Conservation (phyloP, 2,888 invertebrate species). For the Palloptera scutellata region DNA sequence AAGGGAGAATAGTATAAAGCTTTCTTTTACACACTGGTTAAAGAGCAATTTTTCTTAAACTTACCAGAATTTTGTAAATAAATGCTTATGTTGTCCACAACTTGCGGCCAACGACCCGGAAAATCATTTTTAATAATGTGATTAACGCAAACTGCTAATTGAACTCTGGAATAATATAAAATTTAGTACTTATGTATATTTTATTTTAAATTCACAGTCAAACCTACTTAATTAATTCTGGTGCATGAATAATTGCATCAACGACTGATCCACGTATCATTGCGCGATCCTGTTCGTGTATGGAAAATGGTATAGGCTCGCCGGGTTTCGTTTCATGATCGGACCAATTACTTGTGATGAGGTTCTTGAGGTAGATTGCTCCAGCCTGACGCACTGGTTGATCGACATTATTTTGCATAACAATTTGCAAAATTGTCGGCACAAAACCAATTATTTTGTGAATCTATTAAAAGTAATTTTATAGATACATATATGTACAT, state of each 20-base stretch:
- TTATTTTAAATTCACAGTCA: background rate
- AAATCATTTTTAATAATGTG: constrained; percentile 96
- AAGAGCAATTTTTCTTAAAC: constrained; percentile 2
- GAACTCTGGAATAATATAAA: constrained; percentile 69
- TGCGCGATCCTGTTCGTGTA: constrained; percentile 96
- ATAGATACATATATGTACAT: no score
- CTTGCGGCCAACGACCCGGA: constrained; percentile 92
- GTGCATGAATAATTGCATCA: constrained; percentile 94
- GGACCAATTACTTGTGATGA: constrained; percentile 88
- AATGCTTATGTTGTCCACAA: constrained; percentile 94
- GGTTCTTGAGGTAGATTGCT: constrained; percentile 95
- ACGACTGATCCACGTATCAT: constrained; percentile 92
- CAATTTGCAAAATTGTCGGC: constrained; percentile 90
- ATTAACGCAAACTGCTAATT: constrained; percentile 91
- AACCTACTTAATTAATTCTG: constrained; percentile 78
- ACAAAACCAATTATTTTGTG: constrained; percentile 97
- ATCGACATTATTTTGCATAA: constrained; percentile 89
- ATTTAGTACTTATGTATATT: constrained; percentile 3
- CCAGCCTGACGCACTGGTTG: constrained; percentile 95
- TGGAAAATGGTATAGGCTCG: constrained; percentile 79
- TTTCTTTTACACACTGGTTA: background rate
- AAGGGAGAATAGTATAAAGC: background rate
- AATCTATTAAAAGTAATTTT: constrained; percentile 68
- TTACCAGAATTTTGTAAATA: constrained; percentile 83
- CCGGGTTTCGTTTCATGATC: constrained; percentile 80